Conservation (phyloP, 2,888 invertebrate genomes). For the Desoria tigrina region DNA sequence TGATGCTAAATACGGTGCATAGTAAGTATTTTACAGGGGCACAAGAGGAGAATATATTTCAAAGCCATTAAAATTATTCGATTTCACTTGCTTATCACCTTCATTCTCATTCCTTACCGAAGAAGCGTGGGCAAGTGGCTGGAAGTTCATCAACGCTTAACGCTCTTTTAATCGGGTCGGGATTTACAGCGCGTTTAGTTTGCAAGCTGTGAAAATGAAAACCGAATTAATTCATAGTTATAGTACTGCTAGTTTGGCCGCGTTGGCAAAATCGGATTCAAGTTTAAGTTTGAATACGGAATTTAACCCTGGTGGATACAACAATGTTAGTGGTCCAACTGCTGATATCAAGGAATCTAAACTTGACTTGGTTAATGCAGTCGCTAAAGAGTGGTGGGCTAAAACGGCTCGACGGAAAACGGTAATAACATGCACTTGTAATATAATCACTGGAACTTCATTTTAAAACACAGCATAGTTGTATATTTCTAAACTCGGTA, state of each 20-base stretch:
- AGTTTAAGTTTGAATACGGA: constrained; percentile 37
- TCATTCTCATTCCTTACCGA: neutral
- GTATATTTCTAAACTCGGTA: constrained; percentile 1
- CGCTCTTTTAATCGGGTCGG: too few relatives aligned
- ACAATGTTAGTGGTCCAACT: constrained; percentile 18
- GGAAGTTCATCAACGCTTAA: too few relatives aligned
- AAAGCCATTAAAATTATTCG: neutral
- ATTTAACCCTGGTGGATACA: constrained; percentile 27
- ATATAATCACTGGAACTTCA: neutral
- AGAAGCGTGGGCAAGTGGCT: neutral
- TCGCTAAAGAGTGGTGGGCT: constrained; percentile 34
- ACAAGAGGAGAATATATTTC: neutral
- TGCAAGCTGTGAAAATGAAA: constrained; percentile 37
- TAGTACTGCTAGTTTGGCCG: constrained; percentile 51
- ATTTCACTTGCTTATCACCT: neutral
- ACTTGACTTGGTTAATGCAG: constrained; percentile 29
- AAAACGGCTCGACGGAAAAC: constrained; percentile 48
- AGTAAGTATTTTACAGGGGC: neutral
- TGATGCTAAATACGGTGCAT: neutral
- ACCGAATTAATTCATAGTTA: constrained; percentile 51
- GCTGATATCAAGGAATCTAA: constrained; percentile 18
- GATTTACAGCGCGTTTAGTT: too few relatives aligned
- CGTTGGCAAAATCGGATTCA: constrained; percentile 47
- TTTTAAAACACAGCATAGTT: neutral
- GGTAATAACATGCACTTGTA: constrained; percentile 40